Evolutionary conservation across 2,797 vertebrate species (phyloP), one percentile per base, ranked within the genome.

Genomic region (Antrozous pallidus): DNA sequence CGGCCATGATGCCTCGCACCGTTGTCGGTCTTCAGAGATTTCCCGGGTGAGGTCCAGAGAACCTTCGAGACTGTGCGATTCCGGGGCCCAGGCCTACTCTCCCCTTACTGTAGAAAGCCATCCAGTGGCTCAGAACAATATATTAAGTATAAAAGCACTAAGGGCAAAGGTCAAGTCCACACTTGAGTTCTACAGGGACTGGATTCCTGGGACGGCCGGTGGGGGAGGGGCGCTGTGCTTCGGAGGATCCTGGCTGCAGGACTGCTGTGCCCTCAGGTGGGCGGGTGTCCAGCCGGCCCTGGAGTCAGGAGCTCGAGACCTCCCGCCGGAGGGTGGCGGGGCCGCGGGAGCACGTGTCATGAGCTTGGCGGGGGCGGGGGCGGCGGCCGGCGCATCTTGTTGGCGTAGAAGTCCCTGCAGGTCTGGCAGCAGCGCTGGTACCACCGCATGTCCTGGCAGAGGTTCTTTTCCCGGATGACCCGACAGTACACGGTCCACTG

Each of bases 361-460:
- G 88, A 97, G 89, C 97, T 97, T 1, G 96, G 97, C 2, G 97
- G 98, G 87, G 97, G 98, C 88, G 98, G 98, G 98, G 98, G 98
- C 94, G 98, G 78, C 84, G 98, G 99, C 95, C 97, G 98, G 96
- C 98, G 98, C 98, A 99, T 98, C 98, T 99, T 99, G 97, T 98
- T 99, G 78, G 99, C 99, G 63, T 99, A 99, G 98, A 99, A 99
- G 99, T 99, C 99, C 98, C 99, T 98, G 98, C 99, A 99, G 6
- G 99, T 99, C 97, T 99, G 98, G 98, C 99, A 99, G 98, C 99
- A 99, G 97, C 99, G 99, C 91, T 99, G 99, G 97, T 99, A 99
- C 99, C 99, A 99, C 95, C 99, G 98, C 99, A 99, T 99, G 98
- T 99, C 99, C 97, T 99, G 99, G 95, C 99, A 99, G 61, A 99